Base-by-base conservation (phyloP, 2,888 invertebrate genomes). In the Sinhomidia bicolor region DNA sequence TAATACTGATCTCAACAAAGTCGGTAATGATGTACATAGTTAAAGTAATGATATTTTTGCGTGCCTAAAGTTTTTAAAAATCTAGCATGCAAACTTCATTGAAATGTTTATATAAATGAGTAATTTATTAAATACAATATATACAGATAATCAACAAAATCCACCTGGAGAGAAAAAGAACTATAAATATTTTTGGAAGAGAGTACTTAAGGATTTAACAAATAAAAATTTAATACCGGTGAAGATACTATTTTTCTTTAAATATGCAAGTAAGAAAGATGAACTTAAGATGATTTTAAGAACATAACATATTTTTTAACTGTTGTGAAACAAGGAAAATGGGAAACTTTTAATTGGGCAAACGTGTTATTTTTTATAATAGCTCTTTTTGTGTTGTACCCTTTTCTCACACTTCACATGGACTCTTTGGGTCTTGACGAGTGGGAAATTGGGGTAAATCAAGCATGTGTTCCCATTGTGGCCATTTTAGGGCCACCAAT, bases 381-480 rank as follows among this genome's bases (percentile, higher is more conserved):
- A 97, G 96, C 96, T 26, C 94, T 96, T 82, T 95, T 95, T 93
- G 96, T 96, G 76, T 94, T 97, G 90, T 96, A 96, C 93, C 97
- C 96, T 5, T 97, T 96, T 94, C 94, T 97, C 93, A 96, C 96
- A 76, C 96, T 97, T 91, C 97, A 97, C 93, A 96, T 96, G 96
- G 94, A 96, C 86, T 96, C 96, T 93, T 93, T 97, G 92, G 97
- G 97, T 76, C 96, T 97, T 93, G 96, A 95, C 93, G 96, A 96
- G 83, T 96, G 96, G 94, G 96, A 97, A 94, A 96, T 96, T 4
- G 96, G 96, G 62, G 96, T 96, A 92, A 96, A 96, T 96, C 96
- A 96, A 0, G 96, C 96, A 0, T 95, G 96, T 44, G 96, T 96
- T 76, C 96, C 97, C 0, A 95, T 96, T 87, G 95, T 96, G 23